These are phyloP conservation scores for Acleris laterana DNA, from an alignment of 2,888 invertebrate species.

Conservation along the genomic window DNA sequence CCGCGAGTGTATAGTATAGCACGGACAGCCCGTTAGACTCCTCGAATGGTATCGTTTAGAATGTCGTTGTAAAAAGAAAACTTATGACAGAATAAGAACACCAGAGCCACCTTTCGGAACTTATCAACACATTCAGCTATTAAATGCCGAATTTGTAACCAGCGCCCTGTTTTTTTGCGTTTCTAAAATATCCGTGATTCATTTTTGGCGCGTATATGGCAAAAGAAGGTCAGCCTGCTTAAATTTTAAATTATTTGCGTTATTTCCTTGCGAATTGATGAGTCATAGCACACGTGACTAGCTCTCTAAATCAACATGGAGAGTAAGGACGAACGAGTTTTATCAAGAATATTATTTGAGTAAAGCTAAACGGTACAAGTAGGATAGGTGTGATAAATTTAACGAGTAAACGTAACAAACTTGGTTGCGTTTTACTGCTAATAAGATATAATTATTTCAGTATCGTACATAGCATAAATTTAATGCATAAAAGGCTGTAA, in stretches of 20 bases:
- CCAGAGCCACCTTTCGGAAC: not conserved
- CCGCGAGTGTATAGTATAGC: constrained; percentile 11
- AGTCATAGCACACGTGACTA: constrained; percentile 7
- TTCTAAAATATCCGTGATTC: constrained; percentile 8
- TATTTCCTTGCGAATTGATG: constrained; percentile 1
- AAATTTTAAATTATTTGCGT: not conserved
- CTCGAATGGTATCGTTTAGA: constrained; percentile 17
- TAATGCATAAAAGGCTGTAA: constrained; percentile 23
- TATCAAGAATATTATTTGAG: too few species aligned
- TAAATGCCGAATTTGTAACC: not conserved
- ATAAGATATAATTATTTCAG: not conserved
- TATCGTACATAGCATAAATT: not conserved
- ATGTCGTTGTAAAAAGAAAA: constrained; percentile 4
- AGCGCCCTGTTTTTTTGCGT: too few species aligned
- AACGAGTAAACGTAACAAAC: not conserved
- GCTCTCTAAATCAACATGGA: not conserved
- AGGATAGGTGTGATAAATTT: not conserved
- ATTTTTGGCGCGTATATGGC: constrained; percentile 1
- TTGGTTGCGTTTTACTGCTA: not conserved
- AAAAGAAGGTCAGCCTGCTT: constrained; percentile 17
- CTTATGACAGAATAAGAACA: constrained; percentile 4
- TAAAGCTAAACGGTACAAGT: too few species aligned
- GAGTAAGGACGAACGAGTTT: not conserved
- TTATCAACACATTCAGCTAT: not conserved
- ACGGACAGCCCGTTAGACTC: constrained; percentile 18